Evolutionary conservation across 2,113 vertebrate species (phyloP), one percentile per base, ranked within the genome.

Genomic region (Poeciliopsis retropinna): DNA sequence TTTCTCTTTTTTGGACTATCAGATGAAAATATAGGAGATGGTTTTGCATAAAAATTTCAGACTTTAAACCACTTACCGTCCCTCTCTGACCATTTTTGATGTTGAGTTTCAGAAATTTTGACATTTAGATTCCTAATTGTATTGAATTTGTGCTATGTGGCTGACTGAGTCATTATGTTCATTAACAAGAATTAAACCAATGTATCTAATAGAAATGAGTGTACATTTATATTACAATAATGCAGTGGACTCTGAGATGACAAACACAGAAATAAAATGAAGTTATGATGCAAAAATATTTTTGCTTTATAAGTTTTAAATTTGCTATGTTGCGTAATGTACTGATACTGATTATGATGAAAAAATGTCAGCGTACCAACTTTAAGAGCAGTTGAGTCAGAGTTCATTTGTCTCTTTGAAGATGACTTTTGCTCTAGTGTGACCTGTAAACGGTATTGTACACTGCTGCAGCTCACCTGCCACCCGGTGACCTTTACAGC

Each of bases 391-490:
- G 47, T 31, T 31, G 15, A 31, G 30, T 30, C 5, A 63, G 61
- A 63, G 61, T 29, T 17, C 29, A 31, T 31, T 31, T 31, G 15
- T 31, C 15, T 19, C 28, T 13, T 29, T 63, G 19, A 64, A 11
- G 19, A 68, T 57, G 31, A 75, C 66, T 62, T 54, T 3, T 63
- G 60, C 2, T 61, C 39, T 76, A n/a, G 5, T 44, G 17, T 32
- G 3, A 8, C 28, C 28, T 11, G 60, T 29, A 37, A 15, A 28
- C 37, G 15, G 2, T 29, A 29, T 62, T 78, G 64, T 64, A 19
- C 28, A 61, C 78, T 71, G 37, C 37, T 64, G 82, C 64, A 51
- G 28, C 30, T 86, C 83, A 87, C 79, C 69, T 85, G 76, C 82
- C 88, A 69, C 68, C 72, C 32, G 30, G 41, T 81, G 72, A 67